Evolutionary conservation across 2,797 vertebrate species (phyloP).

Genomic region (Cheirogaleus major): DNA sequence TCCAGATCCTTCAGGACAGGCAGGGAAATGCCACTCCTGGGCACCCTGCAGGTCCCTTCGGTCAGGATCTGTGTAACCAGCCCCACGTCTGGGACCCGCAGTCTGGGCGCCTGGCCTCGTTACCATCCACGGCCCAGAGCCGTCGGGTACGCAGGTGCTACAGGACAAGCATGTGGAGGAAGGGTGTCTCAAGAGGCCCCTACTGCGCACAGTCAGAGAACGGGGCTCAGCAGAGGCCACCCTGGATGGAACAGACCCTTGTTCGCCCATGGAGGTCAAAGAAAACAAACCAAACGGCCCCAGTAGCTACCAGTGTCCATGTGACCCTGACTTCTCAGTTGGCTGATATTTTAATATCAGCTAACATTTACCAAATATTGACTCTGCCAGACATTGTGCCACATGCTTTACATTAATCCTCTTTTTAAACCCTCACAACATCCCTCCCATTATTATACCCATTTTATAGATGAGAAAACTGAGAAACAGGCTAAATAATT

Average conservation of each 20-base stretch:
- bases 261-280: neutral
- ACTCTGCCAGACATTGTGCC: neutral
- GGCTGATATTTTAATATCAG: neutral
- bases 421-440: neutral
- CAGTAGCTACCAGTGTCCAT: neutral
- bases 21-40: rapidly evolving
- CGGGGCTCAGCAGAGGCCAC: neutral
- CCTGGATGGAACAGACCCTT: neutral
- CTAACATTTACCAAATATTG: neutral
- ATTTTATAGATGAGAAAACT: conserved; percentile 41
- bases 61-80: neutral
- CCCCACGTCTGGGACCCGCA: neutral
- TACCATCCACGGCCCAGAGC: neutral
- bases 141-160: neutral
- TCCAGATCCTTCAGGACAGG: neutral
- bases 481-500: neutral
- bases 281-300: neutral
- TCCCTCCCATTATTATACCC: neutral
- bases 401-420: neutral
- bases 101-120: neutral
- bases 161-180: neutral
- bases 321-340: neutral
- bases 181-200: neutral
- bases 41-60: neutral
- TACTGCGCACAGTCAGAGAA: neutral